Evolutionary conservation across 2,113 vertebrate species (phyloP), one percentile per base, ranked within the genome.

Genomic region (Trogon surrucura): DNA sequence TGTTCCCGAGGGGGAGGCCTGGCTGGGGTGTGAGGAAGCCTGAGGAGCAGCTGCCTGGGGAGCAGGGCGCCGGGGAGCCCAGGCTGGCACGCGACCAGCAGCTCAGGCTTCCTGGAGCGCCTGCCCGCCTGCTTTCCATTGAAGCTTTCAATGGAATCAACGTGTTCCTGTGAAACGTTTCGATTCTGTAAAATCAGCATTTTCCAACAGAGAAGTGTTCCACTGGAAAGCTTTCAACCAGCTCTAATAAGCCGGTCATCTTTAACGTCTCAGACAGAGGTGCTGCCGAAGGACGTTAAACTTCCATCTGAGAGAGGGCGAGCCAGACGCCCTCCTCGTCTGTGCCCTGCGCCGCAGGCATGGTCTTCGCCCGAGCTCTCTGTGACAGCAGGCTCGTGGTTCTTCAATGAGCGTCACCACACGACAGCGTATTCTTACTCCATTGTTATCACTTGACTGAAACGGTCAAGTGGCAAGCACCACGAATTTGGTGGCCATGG

Each of bases 111-210:
- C 80, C 83, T 77, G 94, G 47, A 70, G 64, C 85, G 94, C 75
- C 58, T 80, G 87, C 56, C 60, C 79, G 91, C 70, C 96, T 95
- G 91, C 72, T 97, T 97, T 93, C 94, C 91, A 89, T 86, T 81
- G 77, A 92, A 96, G 61, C 61, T 48, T 84, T 91, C 83, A 66
- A 95, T 92, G 89, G 89, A 91, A 96, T 95, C 94, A 95, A 87
- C 73, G 75, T 93, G 91, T 87, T 95, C 53, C 80, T 79, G 44
- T 75, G 80, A 87, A 97, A 92, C 41, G 53, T 53, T 93, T 91
- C 86, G 72, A 53, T 91, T 86, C 77, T 91, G 86, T 84, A 92
- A 84, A 89, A 92, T 95, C 91, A 95, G 85, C 86, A 38, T 95
- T 93, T 93, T 97, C 91, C 89, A 84, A 53, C 22, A 67, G 77